Conservation (phyloP, 1,140 invertebrate genomes). For the Panulirus ornatus region DNA sequence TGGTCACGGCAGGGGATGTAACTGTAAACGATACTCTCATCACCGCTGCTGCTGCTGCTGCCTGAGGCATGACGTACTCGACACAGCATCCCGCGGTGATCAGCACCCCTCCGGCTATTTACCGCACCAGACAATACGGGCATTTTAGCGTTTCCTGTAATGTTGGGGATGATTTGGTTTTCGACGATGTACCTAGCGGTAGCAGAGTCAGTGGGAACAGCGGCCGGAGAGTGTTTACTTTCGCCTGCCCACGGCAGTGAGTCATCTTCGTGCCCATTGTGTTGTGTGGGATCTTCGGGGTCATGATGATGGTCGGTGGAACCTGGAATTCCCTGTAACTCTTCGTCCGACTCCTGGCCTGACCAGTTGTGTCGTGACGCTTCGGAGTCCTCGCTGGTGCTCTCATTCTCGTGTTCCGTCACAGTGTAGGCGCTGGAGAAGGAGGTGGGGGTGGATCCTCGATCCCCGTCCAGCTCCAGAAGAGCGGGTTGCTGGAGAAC, state of each 20-base stretch:
- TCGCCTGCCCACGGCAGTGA: not conserved
- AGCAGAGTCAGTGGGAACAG: not conserved
- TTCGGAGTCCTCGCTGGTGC: slow-evolving; percentile 44
- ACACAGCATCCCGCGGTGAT: not conserved
- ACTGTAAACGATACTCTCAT: slow-evolving; percentile 42
- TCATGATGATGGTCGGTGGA: not conserved
- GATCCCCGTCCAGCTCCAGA: slow-evolving; percentile 29
- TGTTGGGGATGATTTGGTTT: not conserved
- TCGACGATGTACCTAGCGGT: not conserved
- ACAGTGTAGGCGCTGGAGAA: slow-evolving; percentile 74
- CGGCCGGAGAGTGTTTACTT: not conserved
- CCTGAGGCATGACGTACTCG: slow-evolving; percentile 35
- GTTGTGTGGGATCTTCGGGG: not conserved
- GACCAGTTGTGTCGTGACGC: slow-evolving; percentile 53
- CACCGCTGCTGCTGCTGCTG: slow-evolving; percentile 52
- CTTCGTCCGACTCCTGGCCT: slow-evolving; percentile 41
- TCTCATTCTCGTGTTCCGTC: slow-evolving; percentile 59
- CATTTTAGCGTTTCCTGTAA: not conserved
- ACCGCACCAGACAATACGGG: not conserved
- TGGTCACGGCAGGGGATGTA: slow-evolving; percentile 63
- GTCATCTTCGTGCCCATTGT: not conserved
- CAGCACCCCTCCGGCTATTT: not conserved
- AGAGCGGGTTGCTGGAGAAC: slow-evolving; percentile 6
- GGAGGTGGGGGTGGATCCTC: slow-evolving; percentile 56
- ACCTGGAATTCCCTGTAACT: not conserved